Conservation (phyloP, 35 echinoderm and acorn worm genomes). For the Strongylocentrotus purpuratus region DNA sequence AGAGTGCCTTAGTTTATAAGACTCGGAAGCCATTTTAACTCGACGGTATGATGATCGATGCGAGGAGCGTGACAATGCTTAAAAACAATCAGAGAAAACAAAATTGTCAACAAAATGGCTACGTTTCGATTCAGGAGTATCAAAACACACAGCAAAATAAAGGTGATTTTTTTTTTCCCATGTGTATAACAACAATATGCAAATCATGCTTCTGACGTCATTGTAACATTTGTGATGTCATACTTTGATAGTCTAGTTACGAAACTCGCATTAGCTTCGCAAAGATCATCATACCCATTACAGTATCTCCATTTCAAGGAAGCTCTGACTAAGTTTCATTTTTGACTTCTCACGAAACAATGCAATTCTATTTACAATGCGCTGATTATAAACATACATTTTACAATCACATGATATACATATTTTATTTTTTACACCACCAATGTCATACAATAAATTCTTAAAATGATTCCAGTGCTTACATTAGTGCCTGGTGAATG, state of each 20-base stretch:
- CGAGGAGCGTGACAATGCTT: neutral
- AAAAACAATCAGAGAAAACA: neutral
- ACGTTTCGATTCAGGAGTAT: neutral
- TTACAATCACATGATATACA: neutral
- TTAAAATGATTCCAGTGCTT: neutral
- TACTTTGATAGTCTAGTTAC: neutral
- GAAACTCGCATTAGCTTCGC: neutral
- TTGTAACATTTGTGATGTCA: slow-evolving; percentile 12
- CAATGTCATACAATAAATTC: neutral
- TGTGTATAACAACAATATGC: neutral
- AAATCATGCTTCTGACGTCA: slow-evolving; percentile 3
- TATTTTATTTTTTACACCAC: neutral
- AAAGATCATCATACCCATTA: slow-evolving; percentile 11
- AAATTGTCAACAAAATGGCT: neutral
- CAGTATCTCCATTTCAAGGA: neutral
- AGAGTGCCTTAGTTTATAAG: neutral
- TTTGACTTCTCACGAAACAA: neutral
- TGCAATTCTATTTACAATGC: neutral
- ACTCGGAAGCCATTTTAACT: slow-evolving; percentile 2
- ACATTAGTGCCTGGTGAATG: neutral
- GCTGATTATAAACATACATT: neutral
- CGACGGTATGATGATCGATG: neutral
- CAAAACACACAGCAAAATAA: neutral
- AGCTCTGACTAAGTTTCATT: slow-evolving; percentile 10
- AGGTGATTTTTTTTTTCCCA: neutral